Conservation (phyloP, 1,140 invertebrate genomes). For the Heliothis virescens region DNA sequence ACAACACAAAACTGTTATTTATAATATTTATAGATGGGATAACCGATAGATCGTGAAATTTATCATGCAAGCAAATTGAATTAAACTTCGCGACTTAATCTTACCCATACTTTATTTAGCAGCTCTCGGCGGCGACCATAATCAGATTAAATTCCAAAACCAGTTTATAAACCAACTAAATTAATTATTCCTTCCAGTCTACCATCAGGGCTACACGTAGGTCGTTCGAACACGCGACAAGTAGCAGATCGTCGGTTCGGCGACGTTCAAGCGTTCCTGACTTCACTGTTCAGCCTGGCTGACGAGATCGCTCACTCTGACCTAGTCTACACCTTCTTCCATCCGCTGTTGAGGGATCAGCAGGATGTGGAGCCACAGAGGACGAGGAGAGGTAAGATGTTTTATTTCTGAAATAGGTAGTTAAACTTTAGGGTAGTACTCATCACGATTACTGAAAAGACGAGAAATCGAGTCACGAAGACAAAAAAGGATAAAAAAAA, state of each 20-base stretch:
- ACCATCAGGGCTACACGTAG: slow-evolving; percentile 93
- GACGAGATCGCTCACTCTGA: slow-evolving; percentile 98
- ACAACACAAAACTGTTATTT: not conserved
- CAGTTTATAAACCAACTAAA: not conserved
- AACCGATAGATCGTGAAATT: too few species aligned
- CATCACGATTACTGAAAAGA: too few species aligned
- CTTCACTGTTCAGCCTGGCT: slow-evolving; percentile 94
- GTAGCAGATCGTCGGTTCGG: slow-evolving; percentile 96
- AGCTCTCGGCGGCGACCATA: too few species aligned
- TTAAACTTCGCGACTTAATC: too few species aligned
- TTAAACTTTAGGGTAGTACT: too few species aligned
- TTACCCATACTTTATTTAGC: too few species aligned
- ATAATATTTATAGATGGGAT: not conserved
- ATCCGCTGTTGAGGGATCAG: slow-evolving; percentile 96
- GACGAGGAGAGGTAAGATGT: slow-evolving; percentile 85
- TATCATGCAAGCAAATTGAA: too few species aligned
- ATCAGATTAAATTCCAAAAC: not conserved
- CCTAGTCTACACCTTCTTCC: slow-evolving; percentile 99
- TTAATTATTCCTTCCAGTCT: slow-evolving; percentile 87
- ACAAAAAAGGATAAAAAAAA: too few species aligned
- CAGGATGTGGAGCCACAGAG: slow-evolving; percentile 90
- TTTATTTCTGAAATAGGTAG: too few species aligned
- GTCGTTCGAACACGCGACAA: slow-evolving; percentile 96
- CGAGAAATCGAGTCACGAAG: too few species aligned
- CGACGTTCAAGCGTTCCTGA: slow-evolving; percentile 95